phyloP scores from a whole-genome alignment of 2,888 invertebrate genomes.

The Fragum sueziense region DNA sequence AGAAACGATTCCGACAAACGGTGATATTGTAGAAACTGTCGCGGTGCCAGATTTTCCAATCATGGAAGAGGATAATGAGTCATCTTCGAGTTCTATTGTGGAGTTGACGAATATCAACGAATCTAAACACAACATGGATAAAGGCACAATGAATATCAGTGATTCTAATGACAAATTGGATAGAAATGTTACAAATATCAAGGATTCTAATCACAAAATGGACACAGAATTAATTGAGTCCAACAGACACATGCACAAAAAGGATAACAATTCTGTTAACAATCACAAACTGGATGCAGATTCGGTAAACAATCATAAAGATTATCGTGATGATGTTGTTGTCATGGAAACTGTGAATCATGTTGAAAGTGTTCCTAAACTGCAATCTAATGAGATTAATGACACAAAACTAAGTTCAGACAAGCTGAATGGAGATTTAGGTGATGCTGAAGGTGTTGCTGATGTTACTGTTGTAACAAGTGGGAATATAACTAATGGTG shows the following conservation, averaged over 20 bases:
- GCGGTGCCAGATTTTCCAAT: slow-evolving; percentile 40
- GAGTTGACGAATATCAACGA: slow-evolving; percentile 7
- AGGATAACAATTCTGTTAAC: too few relatives aligned
- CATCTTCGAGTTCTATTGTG: slow-evolving; percentile 24
- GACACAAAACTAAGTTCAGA: background rate
- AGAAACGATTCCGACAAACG: slow-evolving; percentile 47
- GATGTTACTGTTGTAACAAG: background rate
- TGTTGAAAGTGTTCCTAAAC: slow-evolving; percentile 3
- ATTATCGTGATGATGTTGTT: background rate
- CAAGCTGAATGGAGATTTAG: background rate
- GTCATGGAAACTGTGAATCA: background rate
- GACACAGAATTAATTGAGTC: too few relatives aligned
- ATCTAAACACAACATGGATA: background rate
- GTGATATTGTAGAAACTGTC: background rate
- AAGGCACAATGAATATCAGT: too few relatives aligned
- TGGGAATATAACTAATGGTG: slow-evolving; percentile 8
- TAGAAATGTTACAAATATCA: too few relatives aligned
- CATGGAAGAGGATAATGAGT: slow-evolving; percentile 48
- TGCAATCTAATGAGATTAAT: slow-evolving; percentile 14
- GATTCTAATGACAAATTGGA: too few relatives aligned
- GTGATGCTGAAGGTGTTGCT: background rate
- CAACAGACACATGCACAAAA: too few relatives aligned
- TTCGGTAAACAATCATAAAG: background rate
- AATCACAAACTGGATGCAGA: background rate
- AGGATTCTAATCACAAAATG: too few relatives aligned